Base-by-base conservation (phyloP, 2,888 invertebrate species). In the Phengaris arion region DNA sequence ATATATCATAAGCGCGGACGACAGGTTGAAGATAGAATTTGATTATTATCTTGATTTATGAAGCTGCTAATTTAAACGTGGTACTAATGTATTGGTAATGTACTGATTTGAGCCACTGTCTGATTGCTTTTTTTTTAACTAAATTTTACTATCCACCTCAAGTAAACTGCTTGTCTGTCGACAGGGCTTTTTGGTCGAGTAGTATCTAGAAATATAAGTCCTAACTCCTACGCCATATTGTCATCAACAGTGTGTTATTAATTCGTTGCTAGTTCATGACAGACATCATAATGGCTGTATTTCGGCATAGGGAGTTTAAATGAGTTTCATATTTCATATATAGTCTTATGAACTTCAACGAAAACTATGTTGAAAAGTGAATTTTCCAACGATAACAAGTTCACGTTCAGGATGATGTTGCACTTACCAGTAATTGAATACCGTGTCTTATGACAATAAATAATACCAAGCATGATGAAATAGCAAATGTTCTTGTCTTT, bases 31-130 rank as follows among this genome's bases (percentile, higher is more conserved):
- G 78, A 77, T 80, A 78, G 77, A 74, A 64, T 78, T 77, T 75
- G 75, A 77, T 74, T 76, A 74, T 74, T 68, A 77, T 72, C 22
- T 72, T 22, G 77, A 79, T 79, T 78, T 78, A 78, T 77, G 76
- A 73, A 68, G 76, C 57, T 57, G 77, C 75, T 78, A 75, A 75
- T 64, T 76, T 78, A 76, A 76, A 79, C 72, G 77, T 77, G 74
- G 76, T 70, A 9, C 48, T n/a, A 48, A 69, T 48, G 48, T 69
- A 59, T 59, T 59, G 12, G 4, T 52, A 8, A 4, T 12, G 12
- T 52, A 35, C 57, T 57, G 57, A 15, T 59, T 64, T 22, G 35
- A 35, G 35, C 35, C 22, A 22, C 10, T 22, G 35, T 45, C 64
- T 64, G 64, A 45, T 35, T 45, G 35, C 35, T 64, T 64, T 64